These are phyloP conservation scores for Hartigia nigra DNA, from an alignment of 2,888 invertebrate species.

Conservation along the genomic window DNA sequence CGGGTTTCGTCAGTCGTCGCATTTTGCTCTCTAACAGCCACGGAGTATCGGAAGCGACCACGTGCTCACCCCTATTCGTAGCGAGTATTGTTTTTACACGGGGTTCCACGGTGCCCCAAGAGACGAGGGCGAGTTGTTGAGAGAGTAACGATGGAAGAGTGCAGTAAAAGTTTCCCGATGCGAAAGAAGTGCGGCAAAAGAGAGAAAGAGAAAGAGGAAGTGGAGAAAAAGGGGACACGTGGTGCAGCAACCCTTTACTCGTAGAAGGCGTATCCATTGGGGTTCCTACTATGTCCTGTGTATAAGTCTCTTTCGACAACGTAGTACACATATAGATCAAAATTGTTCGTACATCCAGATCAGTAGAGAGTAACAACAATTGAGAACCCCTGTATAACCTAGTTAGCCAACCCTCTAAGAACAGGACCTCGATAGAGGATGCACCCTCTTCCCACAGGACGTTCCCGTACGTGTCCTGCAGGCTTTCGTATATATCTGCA, in stretches of 20 bases:
- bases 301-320: background rate
- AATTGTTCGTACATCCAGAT: background rate
- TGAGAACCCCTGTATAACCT: conserved; percentile 55
- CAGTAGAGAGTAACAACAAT: conserved; percentile 17
- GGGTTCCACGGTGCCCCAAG: conserved; percentile 7
- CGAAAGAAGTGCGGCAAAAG: background rate
- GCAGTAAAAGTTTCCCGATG: background rate
- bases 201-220: background rate
- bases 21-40: background rate
- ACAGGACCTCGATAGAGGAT: conserved; percentile 39
- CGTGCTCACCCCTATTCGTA: conserved; percentile 4
- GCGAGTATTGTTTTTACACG: conserved; percentile 4
- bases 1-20: background rate
- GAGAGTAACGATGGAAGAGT: background rate
- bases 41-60: conserved; percentile 3
- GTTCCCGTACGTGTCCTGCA: conserved; percentile 52
- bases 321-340: background rate
- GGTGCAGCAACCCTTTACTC: background rate
- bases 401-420: conserved; percentile 53
- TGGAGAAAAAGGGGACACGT: background rate
- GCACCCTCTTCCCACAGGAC: conserved; percentile 52
- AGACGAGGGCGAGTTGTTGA: background rate
- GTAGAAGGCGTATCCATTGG: background rate
- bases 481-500: conserved; percentile 14
- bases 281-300: background rate